Evolutionary conservation across 2,888 invertebrate genomes (phyloP), one percentile per base, ranked within the genome.

Genomic region (Schizotus pectinicornis): DNA sequence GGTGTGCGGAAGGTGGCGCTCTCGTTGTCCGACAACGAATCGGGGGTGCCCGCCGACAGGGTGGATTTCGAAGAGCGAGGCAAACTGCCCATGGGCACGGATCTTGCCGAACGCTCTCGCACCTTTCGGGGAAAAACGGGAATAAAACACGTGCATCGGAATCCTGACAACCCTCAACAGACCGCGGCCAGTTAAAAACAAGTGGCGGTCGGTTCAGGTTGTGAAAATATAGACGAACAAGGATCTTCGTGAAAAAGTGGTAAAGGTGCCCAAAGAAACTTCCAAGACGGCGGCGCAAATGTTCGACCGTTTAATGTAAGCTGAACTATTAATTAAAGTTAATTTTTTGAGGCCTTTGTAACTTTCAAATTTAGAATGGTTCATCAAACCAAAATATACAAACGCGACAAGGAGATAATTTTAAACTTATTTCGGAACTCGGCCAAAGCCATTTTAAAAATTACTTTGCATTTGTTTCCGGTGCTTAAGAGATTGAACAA

Each of bases 101-200:
- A 95, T 71, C 95, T 87, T 59, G 87, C 90, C 38, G 95, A 95
- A 73, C 95, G 89, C 82, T 97, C 97, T 73, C 95, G 88, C 59
- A 96, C 94, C 95, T 96, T 82, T 51, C 64, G 47, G 56, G 38
- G 33, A 43, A 58, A 13, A 7, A 11, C 33, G 32, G 3, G 3
- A 2, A 7, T 12, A 39, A 30, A 3, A 38, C 31, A 32, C 13
- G 22, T 7, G 7, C 6, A 12, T n/a, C n/a, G 1, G n/a, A 11
- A 30, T 7, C 9, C 7, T 45, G 5, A 5, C 38, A 38, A 38
- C 9, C 8, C 3, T 11, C 2, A 7, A 38, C 9, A 38, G 9
- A 8, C 7, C 13, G 9, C 3, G 7, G 3, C 9, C 14, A 22
- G 13, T 13, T 41, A 6, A 13, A 9, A 41, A 41, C n/a, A 7